These are phyloP conservation scores for Rousettus madagascariensis DNA, from an alignment of 2,797 vertebrate genomes.

Conservation along the genomic window DNA sequence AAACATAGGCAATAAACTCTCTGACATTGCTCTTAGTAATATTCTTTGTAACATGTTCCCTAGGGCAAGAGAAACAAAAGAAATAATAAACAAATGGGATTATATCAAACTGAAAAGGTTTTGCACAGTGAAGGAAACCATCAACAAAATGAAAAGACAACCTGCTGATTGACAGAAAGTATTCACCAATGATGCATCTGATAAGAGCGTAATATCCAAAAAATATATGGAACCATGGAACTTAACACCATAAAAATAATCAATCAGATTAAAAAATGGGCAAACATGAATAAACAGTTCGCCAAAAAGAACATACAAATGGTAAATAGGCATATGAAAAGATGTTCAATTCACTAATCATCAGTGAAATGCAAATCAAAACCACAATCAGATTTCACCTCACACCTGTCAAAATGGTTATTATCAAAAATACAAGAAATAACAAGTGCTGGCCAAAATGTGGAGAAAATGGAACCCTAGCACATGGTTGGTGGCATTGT, in stretches of 20 bases:
- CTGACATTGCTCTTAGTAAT: too few relatives aligned
- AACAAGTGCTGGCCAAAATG: neutral
- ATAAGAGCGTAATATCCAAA: neutral
- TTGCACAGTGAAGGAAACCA: neutral
- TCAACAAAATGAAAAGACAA: neutral
- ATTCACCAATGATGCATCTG: neutral
- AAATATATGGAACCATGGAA: neutral
- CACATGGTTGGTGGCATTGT: too few relatives aligned
- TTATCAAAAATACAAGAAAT: neutral
- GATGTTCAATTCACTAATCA: too few relatives aligned
- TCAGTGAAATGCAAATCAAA: neutral
- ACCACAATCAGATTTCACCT: neutral
- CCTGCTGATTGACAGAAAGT: neutral
- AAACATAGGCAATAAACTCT: too few relatives aligned
- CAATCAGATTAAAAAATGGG: neutral
- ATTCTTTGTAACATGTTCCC: too few relatives aligned
- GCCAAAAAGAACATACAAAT: neutral
- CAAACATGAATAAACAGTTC: too few relatives aligned
- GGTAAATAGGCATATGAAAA: neutral
- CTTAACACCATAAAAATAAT: neutral
- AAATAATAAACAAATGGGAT: neutral
- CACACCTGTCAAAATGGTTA: neutral
- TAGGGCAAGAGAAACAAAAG: neutral
- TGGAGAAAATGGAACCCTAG: too few relatives aligned
- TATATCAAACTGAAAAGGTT: neutral